These are phyloP conservation scores for Parochlus steinenii DNA, from an alignment of 2,888 invertebrate genomes.

Conservation along the genomic window DNA sequence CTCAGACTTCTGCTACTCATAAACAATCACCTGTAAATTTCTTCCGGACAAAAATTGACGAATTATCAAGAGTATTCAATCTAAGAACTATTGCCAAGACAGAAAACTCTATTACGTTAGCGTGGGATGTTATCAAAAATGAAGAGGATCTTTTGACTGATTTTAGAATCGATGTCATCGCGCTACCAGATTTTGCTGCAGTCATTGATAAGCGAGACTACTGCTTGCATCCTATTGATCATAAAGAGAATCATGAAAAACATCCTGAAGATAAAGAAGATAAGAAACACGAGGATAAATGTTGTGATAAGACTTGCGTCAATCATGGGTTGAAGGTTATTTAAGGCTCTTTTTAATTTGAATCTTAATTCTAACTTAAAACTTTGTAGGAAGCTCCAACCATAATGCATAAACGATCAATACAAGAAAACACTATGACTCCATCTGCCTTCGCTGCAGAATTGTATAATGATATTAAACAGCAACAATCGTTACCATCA, in stretches of 20 bases:
- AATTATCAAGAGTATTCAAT: conserved; percentile 20
- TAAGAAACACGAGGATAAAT: background rate
- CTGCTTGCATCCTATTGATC: conserved; percentile 29
- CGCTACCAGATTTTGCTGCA: conserved; percentile 23
- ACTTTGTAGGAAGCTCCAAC: too few relatives aligned
- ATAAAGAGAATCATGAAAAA: conserved; percentile 8
- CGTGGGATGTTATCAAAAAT: conserved; percentile 40
- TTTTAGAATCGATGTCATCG: conserved; percentile 25
- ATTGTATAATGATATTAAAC: too few relatives aligned
- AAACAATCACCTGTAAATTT: background rate
- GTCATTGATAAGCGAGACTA: conserved; percentile 34
- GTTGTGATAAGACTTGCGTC: conserved; percentile 1
- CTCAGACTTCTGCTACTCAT: background rate
- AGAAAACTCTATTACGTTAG: conserved; percentile 28
- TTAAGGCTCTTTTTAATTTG: too few relatives aligned
- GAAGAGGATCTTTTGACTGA: conserved; percentile 24
- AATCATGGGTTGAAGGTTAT: too few relatives aligned
- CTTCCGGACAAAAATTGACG: background rate
- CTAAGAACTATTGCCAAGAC: conserved; percentile 22
- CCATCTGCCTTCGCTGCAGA: too few relatives aligned
- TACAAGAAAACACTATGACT: too few relatives aligned
- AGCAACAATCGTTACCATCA: too few relatives aligned
- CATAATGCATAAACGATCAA: too few relatives aligned
- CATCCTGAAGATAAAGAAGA: background rate
- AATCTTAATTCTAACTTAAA: too few relatives aligned